Conservation (phyloP, 2,113 vertebrate species). For the Antigone vipio region DNA sequence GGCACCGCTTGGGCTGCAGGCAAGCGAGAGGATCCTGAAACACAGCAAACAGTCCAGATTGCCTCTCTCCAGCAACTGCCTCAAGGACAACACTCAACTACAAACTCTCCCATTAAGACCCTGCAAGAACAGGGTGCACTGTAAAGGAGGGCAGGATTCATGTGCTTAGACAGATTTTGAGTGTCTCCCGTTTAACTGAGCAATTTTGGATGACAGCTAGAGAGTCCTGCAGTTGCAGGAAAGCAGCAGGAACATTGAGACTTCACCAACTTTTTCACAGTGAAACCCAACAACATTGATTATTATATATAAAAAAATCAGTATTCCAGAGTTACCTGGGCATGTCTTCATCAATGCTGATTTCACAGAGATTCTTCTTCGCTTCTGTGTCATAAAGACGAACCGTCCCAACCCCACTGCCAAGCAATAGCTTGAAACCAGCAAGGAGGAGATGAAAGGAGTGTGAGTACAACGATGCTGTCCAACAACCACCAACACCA, state of each 20-base stretch:
- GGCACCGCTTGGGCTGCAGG: constrained; percentile 91
- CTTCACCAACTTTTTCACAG: neutral
- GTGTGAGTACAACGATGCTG: neutral
- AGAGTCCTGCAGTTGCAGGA: neutral
- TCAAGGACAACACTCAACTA: neutral
- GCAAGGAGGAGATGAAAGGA: neutral
- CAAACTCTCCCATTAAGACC: neutral
- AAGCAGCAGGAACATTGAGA: neutral
- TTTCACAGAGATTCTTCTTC: constrained; percentile 97
- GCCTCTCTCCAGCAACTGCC: neutral
- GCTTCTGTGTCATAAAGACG: constrained; percentile 95
- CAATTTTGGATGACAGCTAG: neutral
- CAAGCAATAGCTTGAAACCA: constrained; percentile 86
- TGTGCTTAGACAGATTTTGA: neutral
- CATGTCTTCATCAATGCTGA: constrained; percentile 89
- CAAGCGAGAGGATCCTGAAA: constrained; percentile 91
- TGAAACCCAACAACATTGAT: neutral
- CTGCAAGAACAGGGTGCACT: neutral
- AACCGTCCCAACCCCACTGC: constrained; percentile 91
- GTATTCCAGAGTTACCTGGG: constrained; percentile 79
- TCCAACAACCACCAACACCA: neutral
- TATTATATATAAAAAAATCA: neutral
- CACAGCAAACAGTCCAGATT: neutral
- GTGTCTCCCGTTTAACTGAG: neutral
- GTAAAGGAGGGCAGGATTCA: neutral